Conservation (phyloP, 2,888 invertebrate genomes). For the Andrena trimmerana region DNA sequence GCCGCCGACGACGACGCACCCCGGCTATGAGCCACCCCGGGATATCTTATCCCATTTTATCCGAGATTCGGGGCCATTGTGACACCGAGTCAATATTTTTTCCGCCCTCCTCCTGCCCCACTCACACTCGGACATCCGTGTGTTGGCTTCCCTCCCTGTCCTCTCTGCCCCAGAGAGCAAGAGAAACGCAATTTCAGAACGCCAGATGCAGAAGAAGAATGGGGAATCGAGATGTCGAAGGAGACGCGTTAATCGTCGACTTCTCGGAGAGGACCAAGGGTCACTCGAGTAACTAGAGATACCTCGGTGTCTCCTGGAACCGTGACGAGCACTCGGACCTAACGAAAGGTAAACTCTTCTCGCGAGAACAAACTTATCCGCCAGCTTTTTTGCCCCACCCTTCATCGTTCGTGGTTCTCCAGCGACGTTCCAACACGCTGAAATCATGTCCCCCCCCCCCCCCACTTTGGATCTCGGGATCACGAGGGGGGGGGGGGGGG, state of each 20-base stretch:
- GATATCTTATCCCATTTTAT: conserved; percentile 67
- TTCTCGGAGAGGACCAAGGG: conserved; percentile 37
- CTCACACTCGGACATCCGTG: not conserved
- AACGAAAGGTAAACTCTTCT: conserved; percentile 82
- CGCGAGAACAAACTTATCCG: conserved; percentile 75
- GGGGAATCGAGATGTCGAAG: conserved; percentile 13
- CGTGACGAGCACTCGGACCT: conserved; percentile 71
- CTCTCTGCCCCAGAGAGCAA: not conserved
- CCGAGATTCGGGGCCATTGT: conserved; percentile 74
- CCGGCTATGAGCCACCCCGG: conserved; percentile 40
- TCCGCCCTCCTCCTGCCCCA: conserved; percentile 51
- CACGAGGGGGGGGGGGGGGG: no score
- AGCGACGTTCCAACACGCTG: conserved; percentile 10
- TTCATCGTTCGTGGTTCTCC: not conserved
- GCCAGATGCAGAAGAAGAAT: not conserved
- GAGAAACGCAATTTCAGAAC: not conserved
- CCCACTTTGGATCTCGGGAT: not conserved
- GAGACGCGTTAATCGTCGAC: conserved; percentile 50
- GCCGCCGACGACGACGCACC: conserved; percentile 40
- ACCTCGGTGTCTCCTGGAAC: conserved; percentile 68
- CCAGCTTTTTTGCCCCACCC: conserved; percentile 50
- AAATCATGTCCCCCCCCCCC: not conserved
- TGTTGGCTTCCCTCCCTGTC: no score
- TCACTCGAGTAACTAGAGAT: conserved; percentile 49
- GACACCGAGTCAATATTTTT: conserved; percentile 78